Evolutionary conservation across 2,888 invertebrate genomes (phyloP).

Genomic region (Crepidodera aurea): DNA sequence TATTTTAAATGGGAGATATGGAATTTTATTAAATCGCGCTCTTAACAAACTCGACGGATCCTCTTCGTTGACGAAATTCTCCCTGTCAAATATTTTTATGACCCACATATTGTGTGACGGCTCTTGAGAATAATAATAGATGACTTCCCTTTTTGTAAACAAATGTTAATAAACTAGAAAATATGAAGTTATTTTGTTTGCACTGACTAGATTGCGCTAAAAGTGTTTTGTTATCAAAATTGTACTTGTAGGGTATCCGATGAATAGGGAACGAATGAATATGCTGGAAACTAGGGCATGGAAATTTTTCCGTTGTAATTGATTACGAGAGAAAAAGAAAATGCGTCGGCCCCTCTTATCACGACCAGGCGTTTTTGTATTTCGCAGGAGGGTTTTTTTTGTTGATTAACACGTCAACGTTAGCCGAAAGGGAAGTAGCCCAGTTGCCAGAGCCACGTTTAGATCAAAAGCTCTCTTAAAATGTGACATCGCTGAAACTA

Average conservation of each 20-base stretch:
- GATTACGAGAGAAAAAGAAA: too few relatives aligned
- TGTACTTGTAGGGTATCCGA: neutral
- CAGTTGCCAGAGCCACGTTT: too few relatives aligned
- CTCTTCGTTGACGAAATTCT: neutral
- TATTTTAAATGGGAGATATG: too few relatives aligned
- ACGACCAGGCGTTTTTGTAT: too few relatives aligned
- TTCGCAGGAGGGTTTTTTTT: too few relatives aligned
- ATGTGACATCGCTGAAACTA: too few relatives aligned
- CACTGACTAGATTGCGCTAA: neutral
- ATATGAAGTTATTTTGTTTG: conserved; percentile 1
- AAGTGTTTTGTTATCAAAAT: neutral
- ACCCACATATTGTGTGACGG: neutral
- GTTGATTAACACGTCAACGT: too few relatives aligned
- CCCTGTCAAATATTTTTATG: neutral
- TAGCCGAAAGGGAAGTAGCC: too few relatives aligned
- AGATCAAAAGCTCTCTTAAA: too few relatives aligned
- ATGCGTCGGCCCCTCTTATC: too few relatives aligned
- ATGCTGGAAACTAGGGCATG: neutral
- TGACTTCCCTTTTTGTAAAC: conserved; percentile 2
- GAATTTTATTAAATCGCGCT: too few relatives aligned
- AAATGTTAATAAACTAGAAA: neutral
- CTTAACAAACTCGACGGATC: too few relatives aligned
- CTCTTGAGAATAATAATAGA: conserved; percentile 1
- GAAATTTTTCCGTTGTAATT: neutral
- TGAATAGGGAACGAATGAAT: neutral